Evolutionary conservation across 2,113 vertebrate genomes (phyloP).

Genomic region (Xiphophorus maculatus): DNA sequence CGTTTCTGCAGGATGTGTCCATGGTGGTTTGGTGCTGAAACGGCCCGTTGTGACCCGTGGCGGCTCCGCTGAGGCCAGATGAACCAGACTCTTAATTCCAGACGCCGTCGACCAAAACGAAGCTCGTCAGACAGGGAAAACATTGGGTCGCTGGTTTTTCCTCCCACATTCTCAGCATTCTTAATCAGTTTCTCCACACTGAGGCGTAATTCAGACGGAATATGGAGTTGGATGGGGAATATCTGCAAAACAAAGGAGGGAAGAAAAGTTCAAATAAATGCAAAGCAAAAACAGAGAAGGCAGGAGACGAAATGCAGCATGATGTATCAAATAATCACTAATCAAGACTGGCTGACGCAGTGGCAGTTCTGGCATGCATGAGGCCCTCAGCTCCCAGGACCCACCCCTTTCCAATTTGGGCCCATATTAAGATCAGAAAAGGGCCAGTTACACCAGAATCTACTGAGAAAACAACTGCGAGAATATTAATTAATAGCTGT

Average conservation of each 20-base stretch:
- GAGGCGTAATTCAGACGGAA: slow-evolving; percentile 18
- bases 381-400: too few species aligned
- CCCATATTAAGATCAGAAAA: too few species aligned
- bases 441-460: too few species aligned
- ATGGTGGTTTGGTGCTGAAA: slow-evolving; percentile 26
- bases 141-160: background rate
- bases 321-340: slow-evolving; percentile 10
- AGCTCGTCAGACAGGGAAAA: slow-evolving; percentile 7
- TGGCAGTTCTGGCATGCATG: too few species aligned
- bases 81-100: slow-evolving; percentile 13
- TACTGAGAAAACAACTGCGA: too few species aligned
- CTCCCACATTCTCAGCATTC: background rate
- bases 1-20: slow-evolving; percentile 23
- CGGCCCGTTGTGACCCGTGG: slow-evolving; percentile 27
- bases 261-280: slow-evolving; percentile 31
- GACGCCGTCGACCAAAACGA: slow-evolving; percentile 2
- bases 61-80: slow-evolving; percentile 25
- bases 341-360: background rate
- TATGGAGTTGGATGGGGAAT: background rate
- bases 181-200: background rate
- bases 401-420: too few species aligned
- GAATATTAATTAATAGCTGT: too few species aligned
- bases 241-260: background rate
- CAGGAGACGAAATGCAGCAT: slow-evolving; percentile 5
- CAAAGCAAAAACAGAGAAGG: background rate